Evolutionary conservation across 2,113 vertebrate species (phyloP).

Genomic region (Periophthalmodon schlosseri): DNA sequence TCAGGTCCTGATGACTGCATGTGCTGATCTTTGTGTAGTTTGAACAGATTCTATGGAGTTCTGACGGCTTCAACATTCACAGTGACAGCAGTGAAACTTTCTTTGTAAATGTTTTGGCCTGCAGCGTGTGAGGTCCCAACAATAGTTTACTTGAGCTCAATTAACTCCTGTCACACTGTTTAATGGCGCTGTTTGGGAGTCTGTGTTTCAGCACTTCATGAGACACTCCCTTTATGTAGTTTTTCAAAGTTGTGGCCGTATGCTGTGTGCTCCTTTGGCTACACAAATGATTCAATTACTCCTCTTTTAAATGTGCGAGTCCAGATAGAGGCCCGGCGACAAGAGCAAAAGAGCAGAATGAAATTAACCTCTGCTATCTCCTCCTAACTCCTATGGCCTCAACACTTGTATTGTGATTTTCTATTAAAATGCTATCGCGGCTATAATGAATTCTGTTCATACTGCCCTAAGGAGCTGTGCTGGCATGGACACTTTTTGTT

Average conservation of each 20-base stretch:
- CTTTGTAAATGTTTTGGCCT: background rate
- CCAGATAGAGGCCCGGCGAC: slow-evolving; percentile 59
- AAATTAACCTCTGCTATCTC: slow-evolving; percentile 67
- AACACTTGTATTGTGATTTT: slow-evolving; percentile 66
- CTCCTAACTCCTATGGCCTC: slow-evolving; percentile 47
- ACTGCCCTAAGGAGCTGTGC: slow-evolving; percentile 12
- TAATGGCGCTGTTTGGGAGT: slow-evolving; percentile 23
- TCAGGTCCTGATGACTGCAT: slow-evolving; percentile 3
- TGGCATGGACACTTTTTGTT: slow-evolving; percentile 51
- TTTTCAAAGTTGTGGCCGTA: slow-evolving; percentile 53
- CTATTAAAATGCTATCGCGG: slow-evolving; percentile 60
- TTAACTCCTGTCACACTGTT: slow-evolving; percentile 19
- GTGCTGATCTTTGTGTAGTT: background rate
- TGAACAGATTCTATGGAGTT: background rate
- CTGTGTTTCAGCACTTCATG: slow-evolving; percentile 20
- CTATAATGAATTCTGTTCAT: slow-evolving; percentile 53
- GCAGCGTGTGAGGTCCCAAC: background rate
- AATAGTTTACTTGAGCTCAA: slow-evolving; percentile 14
- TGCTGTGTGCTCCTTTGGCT: slow-evolving; percentile 48
- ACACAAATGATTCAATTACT: slow-evolving; percentile 73
- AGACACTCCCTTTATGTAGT: slow-evolving; percentile 22
- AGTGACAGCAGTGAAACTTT: background rate
- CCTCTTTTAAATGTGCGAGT: slow-evolving; percentile 64
- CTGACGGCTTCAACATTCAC: background rate
- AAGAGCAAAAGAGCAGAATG: slow-evolving; percentile 57